These are phyloP conservation scores for Babylonia areolata DNA, from an alignment of 1,140 invertebrate species.

Conservation along the genomic window DNA sequence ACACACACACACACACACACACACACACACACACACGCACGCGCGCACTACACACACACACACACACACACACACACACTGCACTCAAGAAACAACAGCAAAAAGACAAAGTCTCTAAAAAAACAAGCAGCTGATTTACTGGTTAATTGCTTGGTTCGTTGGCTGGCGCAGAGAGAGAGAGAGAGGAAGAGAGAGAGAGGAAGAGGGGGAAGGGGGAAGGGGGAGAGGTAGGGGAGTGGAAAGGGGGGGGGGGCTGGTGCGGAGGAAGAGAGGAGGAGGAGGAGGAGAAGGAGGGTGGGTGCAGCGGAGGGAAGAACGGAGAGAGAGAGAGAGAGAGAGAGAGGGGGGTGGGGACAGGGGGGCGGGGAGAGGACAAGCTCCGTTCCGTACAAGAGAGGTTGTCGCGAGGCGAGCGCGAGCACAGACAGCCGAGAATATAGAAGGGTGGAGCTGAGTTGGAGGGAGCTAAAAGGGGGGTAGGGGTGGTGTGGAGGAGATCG, in stretches of 20 bases:
- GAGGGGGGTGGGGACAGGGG: not conserved
- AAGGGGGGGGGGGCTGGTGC: not conserved
- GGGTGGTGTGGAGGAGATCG: not conserved
- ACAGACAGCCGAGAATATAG: not conserved
- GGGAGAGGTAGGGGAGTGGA: not conserved
- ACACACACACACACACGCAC: no score
- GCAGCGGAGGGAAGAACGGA: no score
- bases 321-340: not conserved
- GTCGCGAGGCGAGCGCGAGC: not conserved
- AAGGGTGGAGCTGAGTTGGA: not conserved
- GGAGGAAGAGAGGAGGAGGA: not conserved
- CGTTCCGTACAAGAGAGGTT: not conserved
- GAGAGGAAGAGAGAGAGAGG: not conserved
- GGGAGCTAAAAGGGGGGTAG: not conserved
- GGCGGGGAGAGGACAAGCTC: not conserved
- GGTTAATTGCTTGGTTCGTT: no score
- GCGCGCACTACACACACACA: no score
- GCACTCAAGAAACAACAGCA: no score
- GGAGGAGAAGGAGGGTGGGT: not conserved
- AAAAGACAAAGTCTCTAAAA: no score
- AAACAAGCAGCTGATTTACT: no score
- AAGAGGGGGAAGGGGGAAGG: not conserved
- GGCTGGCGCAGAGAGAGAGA: not conserved
- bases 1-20: no score
- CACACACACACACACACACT: no score